Evolutionary conservation across 2,888 invertebrate species (phyloP), one percentile per base, ranked within the genome.

Genomic region (Drosophila conformis): DNA sequence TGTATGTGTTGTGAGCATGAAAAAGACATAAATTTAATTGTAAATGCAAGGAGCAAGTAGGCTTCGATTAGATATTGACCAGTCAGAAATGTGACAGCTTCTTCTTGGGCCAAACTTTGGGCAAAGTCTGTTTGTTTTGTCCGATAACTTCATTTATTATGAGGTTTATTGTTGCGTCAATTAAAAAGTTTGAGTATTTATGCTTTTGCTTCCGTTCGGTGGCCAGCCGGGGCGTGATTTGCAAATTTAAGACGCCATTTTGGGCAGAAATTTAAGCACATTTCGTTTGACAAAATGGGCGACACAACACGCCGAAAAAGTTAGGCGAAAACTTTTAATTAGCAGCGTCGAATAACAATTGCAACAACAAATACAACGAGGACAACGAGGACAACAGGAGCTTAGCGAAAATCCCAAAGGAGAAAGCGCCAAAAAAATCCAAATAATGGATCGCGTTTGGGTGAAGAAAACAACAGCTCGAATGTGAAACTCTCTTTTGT

Each of bases 241-340:
- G 33, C 42, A 67, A 64, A 66, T 80, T 73, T 69, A 49, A 69
- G 64, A 57, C 31, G 38, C 58, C 58, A 64, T 67, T 71, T 75
- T 36, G 42, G 57, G 51, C 27, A 57, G 66, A 66, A 78, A 70
- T 81, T 78, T 58, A 51, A 64, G 62, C 56, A 48, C 62, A 63
- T 53, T 70, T 63, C 69, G 62, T 52, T 46, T 72, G 78, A 69
- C 78, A 73, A 73, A 56, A 73, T 58, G 65, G 61, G 61, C 65
- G 51, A 57, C 72, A 72, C 35, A 69, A 31, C 67, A 21, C 21
- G 51, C 60, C 25, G 15, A 33, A 66, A 82, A 86, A 87, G 72
- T 89, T 87, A 66, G 59, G 38, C 59, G 60, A 64, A 87, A 89
- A 87, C 77, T 87, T 87, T 90, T 87, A 87, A 90, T 87, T 90